Evolutionary conservation across 2,797 vertebrate genomes (phyloP).

Genomic region (Melanotaenia nigrans): DNA sequence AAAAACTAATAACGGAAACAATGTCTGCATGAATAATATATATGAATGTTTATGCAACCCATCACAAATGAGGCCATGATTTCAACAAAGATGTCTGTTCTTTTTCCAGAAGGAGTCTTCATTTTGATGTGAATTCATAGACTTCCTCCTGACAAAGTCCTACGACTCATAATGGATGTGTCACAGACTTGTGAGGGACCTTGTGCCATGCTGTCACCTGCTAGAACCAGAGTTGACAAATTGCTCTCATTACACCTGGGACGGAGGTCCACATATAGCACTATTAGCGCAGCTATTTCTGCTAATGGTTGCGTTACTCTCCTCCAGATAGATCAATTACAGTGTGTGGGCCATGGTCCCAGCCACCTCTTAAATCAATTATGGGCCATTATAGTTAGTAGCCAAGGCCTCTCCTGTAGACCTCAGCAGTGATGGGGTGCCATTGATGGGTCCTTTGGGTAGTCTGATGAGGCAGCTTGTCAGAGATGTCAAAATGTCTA

Average conservation of each 20-base stretch:
- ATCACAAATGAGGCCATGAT: neutral
- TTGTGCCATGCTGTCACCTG: conserved; percentile 66
- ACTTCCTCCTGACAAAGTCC: conserved; percentile 44
- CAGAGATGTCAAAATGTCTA: conserved; percentile 10
- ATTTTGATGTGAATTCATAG: conserved; percentile 37
- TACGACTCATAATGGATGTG: conserved; percentile 56
- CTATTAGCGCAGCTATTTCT: conserved; percentile 81
- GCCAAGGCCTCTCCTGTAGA: conserved; percentile 52
- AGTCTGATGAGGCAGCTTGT: conserved; percentile 21
- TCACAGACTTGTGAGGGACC: conserved; percentile 43
- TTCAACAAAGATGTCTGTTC: neutral
- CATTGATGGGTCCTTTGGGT: conserved; percentile 27
- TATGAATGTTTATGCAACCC: neutral
- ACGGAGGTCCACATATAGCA: conserved; percentile 74
- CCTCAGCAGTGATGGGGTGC: conserved; percentile 51
- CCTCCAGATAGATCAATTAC: conserved; percentile 80
- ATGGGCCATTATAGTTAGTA: conserved; percentile 64
- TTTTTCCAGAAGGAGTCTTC: conserved; percentile 9
- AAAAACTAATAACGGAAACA: neutral
- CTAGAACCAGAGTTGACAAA: conserved; percentile 78
- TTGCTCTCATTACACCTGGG: conserved; percentile 81
- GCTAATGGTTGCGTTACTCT: conserved; percentile 77
- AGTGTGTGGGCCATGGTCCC: conserved; percentile 56
- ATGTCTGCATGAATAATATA: neutral
- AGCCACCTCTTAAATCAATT: conserved; percentile 77